These are phyloP conservation scores for Poeciliopsis turneri DNA, from an alignment of 2,797 vertebrate genomes.

Conservation along the genomic window DNA sequence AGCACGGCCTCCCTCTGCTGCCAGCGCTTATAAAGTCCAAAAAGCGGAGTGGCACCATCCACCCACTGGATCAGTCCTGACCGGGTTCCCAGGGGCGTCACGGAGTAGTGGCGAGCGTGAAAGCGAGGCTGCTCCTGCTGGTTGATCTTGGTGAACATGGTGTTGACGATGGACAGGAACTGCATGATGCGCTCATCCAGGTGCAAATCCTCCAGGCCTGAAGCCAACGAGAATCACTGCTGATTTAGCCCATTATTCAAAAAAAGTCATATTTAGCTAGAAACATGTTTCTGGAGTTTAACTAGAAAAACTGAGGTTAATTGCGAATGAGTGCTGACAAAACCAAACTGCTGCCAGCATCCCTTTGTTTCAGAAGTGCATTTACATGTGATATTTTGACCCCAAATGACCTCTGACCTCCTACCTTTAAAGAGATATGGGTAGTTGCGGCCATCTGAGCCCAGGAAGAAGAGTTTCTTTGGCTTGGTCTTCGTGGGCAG, in stretches of 20 bases:
- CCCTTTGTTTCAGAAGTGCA: not conserved
- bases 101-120: constrained; percentile 95
- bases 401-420: not conserved
- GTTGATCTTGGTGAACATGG: constrained; percentile 99
- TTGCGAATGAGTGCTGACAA: not conserved
- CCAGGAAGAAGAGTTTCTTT: constrained; percentile 95
- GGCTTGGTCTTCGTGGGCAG: constrained; percentile 99
- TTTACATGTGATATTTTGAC: not conserved
- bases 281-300: not conserved
- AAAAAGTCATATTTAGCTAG: not conserved
- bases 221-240: not conserved
- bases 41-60: constrained; percentile 95
- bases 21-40: constrained; percentile 98
- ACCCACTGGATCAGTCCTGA: constrained; percentile 99
- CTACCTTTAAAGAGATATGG: constrained; percentile 98
- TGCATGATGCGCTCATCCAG: constrained; percentile 99
- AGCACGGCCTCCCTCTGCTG: constrained; percentile 94
- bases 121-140: constrained; percentile 94
- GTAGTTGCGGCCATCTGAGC: constrained; percentile 95
- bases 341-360: not conserved
- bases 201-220: constrained; percentile 96
- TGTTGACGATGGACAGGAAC: constrained; percentile 97
- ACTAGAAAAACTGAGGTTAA: no score
- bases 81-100: constrained; percentile 94
- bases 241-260: not conserved